Evolutionary conservation across 2,797 vertebrate species (phyloP).

Genomic region (Anolis apletophallus): DNA sequence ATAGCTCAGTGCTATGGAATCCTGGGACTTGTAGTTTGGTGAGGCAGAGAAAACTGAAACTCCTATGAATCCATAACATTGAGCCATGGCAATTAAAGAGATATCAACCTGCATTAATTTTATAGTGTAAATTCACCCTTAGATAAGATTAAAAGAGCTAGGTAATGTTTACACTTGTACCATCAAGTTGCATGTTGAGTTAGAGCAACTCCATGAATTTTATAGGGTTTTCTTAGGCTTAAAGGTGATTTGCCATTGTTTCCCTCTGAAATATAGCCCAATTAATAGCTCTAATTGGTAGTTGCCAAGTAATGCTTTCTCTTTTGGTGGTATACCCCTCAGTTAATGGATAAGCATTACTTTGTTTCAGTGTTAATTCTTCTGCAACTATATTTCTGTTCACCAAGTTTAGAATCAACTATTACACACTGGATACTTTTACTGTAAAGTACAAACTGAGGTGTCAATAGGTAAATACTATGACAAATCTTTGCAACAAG

Average conservation of each 20-base stretch:
- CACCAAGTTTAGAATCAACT: background rate
- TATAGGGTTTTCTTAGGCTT: no score
- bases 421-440: background rate
- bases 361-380: background rate
- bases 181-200: no score
- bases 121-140: background rate
- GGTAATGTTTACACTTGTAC: background rate
- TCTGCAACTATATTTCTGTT: background rate
- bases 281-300: background rate
- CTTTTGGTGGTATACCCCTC: background rate
- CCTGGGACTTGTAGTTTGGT: no score
- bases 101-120: no score
- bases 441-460: background rate
- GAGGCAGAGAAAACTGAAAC: no score
- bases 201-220: no score
- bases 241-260: no score
- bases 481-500: background rate
- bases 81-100: no score
- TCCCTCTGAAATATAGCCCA: no score
- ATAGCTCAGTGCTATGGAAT: no score
- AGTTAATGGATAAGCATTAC: background rate
- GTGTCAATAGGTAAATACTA: background rate
- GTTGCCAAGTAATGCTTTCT: background rate
- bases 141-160: background rate
- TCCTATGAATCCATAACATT: no score